phyloP scores from a whole-genome alignment of 2,113 vertebrate species.

The Aspidoscelis tigris region DNA sequence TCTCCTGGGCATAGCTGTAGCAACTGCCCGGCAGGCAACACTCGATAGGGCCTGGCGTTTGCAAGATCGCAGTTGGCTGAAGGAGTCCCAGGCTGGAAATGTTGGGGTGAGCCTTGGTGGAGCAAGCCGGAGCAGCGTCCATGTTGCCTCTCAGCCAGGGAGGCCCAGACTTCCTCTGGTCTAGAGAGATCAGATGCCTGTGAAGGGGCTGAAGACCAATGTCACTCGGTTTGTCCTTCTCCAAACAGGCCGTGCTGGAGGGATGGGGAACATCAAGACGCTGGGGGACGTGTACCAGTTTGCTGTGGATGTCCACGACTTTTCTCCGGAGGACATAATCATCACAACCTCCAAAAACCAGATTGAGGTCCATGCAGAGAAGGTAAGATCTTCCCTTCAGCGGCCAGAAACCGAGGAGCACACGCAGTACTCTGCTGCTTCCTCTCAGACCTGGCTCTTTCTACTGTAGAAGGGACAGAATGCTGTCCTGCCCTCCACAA shows the following conservation, averaged over 20 bases:
- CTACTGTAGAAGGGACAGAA: too few relatives aligned
- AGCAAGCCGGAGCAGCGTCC: neutral
- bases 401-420: neutral
- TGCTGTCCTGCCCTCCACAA: too few relatives aligned
- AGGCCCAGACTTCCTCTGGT: rapidly evolving
- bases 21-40: too few relatives aligned
- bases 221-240: neutral
- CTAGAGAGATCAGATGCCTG: too few relatives aligned
- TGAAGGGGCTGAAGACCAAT: too few relatives aligned
- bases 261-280: constrained; percentile 86
- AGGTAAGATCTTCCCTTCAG: constrained; percentile 77
- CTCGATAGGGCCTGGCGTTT: too few relatives aligned
- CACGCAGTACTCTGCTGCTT: neutral
- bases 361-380: constrained; percentile 96
- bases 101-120: too few relatives aligned
- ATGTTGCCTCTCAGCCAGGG: neutral
- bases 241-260: constrained; percentile 72
- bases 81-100: too few relatives aligned
- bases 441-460: neutral
- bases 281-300: constrained; percentile 94
- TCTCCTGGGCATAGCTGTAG: neutral
- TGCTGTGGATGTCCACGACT: constrained; percentile 93
- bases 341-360: constrained; percentile 99
- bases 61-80: too few relatives aligned
- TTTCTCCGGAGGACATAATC: constrained; percentile 94